Conservation (phyloP, 2,113 vertebrate species). For the Scopus umbretta region DNA sequence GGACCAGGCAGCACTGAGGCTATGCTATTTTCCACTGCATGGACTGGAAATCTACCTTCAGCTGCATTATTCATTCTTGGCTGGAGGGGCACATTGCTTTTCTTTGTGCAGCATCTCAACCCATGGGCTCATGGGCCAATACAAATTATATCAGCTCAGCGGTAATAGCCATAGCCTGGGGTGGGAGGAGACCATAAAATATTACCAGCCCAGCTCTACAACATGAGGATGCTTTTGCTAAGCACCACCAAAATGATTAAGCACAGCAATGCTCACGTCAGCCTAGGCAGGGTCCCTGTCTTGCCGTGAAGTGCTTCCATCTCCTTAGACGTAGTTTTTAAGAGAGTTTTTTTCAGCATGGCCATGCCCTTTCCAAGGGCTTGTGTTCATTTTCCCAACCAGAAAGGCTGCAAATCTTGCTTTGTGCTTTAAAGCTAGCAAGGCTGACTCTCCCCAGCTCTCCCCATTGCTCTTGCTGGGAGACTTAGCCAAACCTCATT, state of each 20-base stretch:
- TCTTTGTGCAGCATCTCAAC: neutral
- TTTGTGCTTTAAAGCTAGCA: neutral
- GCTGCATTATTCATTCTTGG: neutral
- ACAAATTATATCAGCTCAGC: neutral
- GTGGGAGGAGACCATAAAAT: neutral
- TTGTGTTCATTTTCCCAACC: neutral
- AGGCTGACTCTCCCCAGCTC: neutral
- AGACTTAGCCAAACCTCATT: neutral
- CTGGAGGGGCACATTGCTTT: neutral
- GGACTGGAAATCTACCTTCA: neutral
- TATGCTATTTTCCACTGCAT: neutral
- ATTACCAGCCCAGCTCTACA: neutral
- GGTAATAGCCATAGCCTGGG: too few relatives aligned
- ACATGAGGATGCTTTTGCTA: neutral
- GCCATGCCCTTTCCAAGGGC: neutral
- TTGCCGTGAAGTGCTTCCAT: neutral
- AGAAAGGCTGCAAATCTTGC: neutral
- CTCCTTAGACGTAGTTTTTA: neutral
- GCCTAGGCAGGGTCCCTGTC: neutral
- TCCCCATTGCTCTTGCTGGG: neutral
- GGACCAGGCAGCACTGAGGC: neutral
- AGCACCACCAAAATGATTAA: neutral
- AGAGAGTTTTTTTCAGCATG: neutral
- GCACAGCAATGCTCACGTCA: fast-evolving
- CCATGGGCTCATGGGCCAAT: neutral